Base-by-base conservation (phyloP, 2,797 vertebrate genomes). In the Antrozous pallidus region DNA sequence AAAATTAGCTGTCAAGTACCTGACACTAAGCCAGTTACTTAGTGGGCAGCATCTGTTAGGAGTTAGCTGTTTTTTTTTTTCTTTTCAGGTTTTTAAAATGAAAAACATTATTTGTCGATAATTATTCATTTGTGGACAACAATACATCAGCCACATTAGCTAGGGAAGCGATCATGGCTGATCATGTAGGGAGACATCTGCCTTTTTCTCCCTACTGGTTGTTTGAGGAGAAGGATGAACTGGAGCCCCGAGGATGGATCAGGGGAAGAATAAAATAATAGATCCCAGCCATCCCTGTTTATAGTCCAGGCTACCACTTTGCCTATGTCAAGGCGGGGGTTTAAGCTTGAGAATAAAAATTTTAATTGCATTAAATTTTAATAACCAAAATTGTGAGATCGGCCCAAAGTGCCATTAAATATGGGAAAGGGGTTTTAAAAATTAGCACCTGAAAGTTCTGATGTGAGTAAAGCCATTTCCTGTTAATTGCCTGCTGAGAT, bases 281-380 rank as follows among this genome's bases (percentile, higher is more conserved):
- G 33, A 63, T 40, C 31, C 8, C 1, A 42, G 63, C 9, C 14
- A 26, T 86, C 49, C 33, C 20, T 63, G 26, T 47, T 47, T 49
- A 38, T 22, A 79, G 24, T 56, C 6, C 22, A 28, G 40, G n/a
- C 38, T 18, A 51, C 49, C 47, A 49, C 49, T 78, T 56, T 73
- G 70, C 67, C 26, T 49, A 61, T 71, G 26, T 75, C 51, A 80
- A n/a, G 33, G 40, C 31, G 4, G 26, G 38, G 45, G 11, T 28
- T 74, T 75, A 28, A 86, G 36, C 54, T 86, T 47, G n/a, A 93
- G 88, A 84, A 69, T 82, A 42, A 75, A 87, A 80, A 38, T 82
- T 58, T 65, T 88, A 54, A 65, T 73, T 20, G 56, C 65, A 49
- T 42, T 77, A 84, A 61, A 20, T 84, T 78, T 74, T 73, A 85